Evolutionary conservation across 2,888 invertebrate species (phyloP), one percentile per base, ranked within the genome.

Genomic region (Eupithecia insigniata): DNA sequence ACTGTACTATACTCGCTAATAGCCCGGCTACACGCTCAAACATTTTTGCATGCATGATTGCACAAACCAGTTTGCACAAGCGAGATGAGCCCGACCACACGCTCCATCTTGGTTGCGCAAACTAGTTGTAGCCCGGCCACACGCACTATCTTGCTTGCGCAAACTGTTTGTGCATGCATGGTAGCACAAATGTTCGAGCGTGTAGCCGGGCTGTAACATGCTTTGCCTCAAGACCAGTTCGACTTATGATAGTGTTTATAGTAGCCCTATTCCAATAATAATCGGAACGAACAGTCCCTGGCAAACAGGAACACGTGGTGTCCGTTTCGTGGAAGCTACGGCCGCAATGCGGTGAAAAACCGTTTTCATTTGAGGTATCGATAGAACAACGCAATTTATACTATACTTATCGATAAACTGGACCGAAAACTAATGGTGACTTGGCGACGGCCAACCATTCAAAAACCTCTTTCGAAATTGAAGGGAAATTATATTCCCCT

Each of bases 341-440:
- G 64, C 79, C 77, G 80, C 80, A 81, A 65, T 81, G 80, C 80
- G 79, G 79, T 73, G 71, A 61, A 72, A 72, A 69, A 65, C 28
- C 68, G 34, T 70, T 70, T 61, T 64, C 67, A 67, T 67, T 58
- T 68, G 12, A 18, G 30, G n/a, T 62, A 34, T 70, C 65, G 64
- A 67, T 66, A 22, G n/a, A 36, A 62, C 58, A 32, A 55, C 18
- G 60, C 65, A 65, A 70, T 51, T 67, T 73, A 61, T 30, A 67
- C 34, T 32, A 62, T 55, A 67, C 26, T 39, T 67, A 60, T 67
- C 60, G 61, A 55, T 65, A 46, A n/a, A 30, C 32, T 18, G n/a
- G 32, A 6, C 22, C 32, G 61, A 30, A 28, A 61, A n/a, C 61
- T 61, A 32, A 14, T 28, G 18, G 43, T 7, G n/a, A 43, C 18